Conservation (phyloP, 2,888 invertebrate species). For the Drepana falcataria region DNA sequence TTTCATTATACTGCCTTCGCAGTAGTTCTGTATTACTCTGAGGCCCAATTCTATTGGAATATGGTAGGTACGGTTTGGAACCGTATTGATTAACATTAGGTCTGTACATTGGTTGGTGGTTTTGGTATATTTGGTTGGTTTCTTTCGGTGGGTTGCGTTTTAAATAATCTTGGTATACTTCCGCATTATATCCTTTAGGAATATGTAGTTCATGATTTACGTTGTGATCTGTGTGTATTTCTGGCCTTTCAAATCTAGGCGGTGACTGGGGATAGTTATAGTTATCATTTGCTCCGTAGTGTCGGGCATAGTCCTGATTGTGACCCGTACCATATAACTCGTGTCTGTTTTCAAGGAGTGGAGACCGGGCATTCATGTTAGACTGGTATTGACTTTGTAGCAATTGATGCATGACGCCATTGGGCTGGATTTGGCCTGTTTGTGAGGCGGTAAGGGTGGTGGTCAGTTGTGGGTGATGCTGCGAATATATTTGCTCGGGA, state of each 20-base stretch:
- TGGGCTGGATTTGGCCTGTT: slow-evolving; percentile 67
- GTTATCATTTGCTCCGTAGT: slow-evolving; percentile 78
- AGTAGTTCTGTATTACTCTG: slow-evolving; percentile 80
- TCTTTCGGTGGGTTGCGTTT: slow-evolving; percentile 79
- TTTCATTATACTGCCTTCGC: slow-evolving; percentile 80
- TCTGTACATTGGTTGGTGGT: slow-evolving; percentile 71
- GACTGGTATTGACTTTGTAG: slow-evolving; percentile 69
- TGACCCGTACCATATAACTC: slow-evolving; percentile 78
- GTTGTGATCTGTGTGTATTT: slow-evolving; percentile 64
- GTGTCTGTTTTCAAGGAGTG: slow-evolving; percentile 75
- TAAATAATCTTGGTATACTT: slow-evolving; percentile 76
- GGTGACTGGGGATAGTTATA: slow-evolving; percentile 75
- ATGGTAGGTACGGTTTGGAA: slow-evolving; percentile 72
- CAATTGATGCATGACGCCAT: slow-evolving; percentile 77
- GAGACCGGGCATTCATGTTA: slow-evolving; percentile 70
- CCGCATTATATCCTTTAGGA: slow-evolving; percentile 77
- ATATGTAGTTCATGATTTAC: slow-evolving; percentile 67
- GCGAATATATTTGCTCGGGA: slow-evolving; percentile 70
- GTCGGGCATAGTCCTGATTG: slow-evolving; percentile 73
- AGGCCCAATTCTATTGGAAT: slow-evolving; percentile 71
- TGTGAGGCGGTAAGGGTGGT: slow-evolving; percentile 59
- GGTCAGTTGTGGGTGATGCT: slow-evolving; percentile 64
- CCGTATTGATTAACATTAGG: slow-evolving; percentile 69
- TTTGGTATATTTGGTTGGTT: slow-evolving; percentile 78
- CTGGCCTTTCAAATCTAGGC: slow-evolving; percentile 61